These are phyloP conservation scores for Polyommatus iphigenia DNA, from an alignment of 2,888 invertebrate species.

Conservation along the genomic window DNA sequence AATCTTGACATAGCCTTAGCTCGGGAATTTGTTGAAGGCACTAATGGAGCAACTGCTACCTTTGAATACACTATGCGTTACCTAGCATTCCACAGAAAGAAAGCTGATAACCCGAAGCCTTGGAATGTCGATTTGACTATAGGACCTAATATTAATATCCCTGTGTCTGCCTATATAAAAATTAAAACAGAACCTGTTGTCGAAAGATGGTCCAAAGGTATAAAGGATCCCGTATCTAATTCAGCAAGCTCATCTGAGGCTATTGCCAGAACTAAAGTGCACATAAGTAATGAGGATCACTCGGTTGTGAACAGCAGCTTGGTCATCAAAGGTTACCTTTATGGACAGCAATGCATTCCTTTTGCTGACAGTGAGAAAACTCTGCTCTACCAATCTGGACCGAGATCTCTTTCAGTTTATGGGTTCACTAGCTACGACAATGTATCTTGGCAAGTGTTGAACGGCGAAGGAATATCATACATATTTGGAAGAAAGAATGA, in stretches of 20 bases:
- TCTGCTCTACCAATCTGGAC: conserved; percentile 80
- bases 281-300: conserved; percentile 70
- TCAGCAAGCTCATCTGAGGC: conserved; percentile 65
- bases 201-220: conserved; percentile 59
- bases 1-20: conserved; percentile 56
- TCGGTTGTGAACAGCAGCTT: conserved; percentile 73
- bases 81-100: conserved; percentile 79
- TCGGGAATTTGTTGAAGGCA: conserved; percentile 63
- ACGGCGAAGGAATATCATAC: conserved; percentile 78
- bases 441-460: conserved; percentile 77
- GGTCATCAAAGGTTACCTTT: conserved; percentile 79
- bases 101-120: conserved; percentile 69
- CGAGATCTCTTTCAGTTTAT: conserved; percentile 82
- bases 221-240: conserved; percentile 64
- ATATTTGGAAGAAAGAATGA: conserved; percentile 75
- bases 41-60: conserved; percentile 71
- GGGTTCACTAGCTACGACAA: conserved; percentile 82
- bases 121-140: conserved; percentile 84
- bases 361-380: conserved; percentile 77
- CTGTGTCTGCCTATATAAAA: conserved; percentile 79
- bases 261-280: conserved; percentile 54
- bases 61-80: conserved; percentile 82
- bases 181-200: conserved; percentile 72
- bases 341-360: conserved; percentile 82
- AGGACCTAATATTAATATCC: conserved; percentile 81